A percentile compares a stretch with the other conserved stretches of the same genome.
These are phyloP conservation scores for Callipepla californica DNA, from an alignment of 2,113 vertebrate species.

Conservation along the genomic window DNA sequence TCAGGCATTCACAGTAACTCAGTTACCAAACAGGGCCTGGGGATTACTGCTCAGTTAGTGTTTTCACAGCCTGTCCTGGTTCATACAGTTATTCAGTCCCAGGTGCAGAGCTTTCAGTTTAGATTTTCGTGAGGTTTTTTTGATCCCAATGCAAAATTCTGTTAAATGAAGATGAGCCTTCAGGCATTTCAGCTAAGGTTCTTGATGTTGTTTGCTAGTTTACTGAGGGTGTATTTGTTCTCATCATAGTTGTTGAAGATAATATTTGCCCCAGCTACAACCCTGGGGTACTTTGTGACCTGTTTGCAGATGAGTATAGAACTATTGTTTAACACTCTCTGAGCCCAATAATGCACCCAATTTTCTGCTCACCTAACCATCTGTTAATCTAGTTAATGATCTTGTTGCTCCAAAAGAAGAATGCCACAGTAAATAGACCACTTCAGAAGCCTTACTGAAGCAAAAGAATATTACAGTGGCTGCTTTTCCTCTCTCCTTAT, in stretches of 20 bases:
- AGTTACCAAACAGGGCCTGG: not conserved
- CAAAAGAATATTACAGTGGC: not conserved
- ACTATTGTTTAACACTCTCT: not conserved
- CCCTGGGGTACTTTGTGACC: not conserved
- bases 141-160: not conserved
- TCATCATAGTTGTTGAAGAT: not conserved
- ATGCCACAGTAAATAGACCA: not conserved
- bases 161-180: not conserved
- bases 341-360: not conserved
- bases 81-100: not conserved
- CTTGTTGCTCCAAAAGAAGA: not conserved
- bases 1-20: not conserved
- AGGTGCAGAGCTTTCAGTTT: not conserved
- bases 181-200: not conserved
- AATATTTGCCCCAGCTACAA: not conserved
- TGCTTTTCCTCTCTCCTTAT: not conserved
- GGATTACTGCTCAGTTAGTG: not conserved
- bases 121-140: not conserved
- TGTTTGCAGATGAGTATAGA: not conserved
- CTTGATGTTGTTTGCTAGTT: not conserved
- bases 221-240: not conserved
- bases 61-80: not conserved
- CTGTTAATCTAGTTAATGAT: not conserved
- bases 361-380: not conserved
- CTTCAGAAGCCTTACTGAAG: not conserved